Evolutionary conservation across 1,140 invertebrate genomes (phyloP).

Genomic region (Rhopalosiphum maidis): DNA sequence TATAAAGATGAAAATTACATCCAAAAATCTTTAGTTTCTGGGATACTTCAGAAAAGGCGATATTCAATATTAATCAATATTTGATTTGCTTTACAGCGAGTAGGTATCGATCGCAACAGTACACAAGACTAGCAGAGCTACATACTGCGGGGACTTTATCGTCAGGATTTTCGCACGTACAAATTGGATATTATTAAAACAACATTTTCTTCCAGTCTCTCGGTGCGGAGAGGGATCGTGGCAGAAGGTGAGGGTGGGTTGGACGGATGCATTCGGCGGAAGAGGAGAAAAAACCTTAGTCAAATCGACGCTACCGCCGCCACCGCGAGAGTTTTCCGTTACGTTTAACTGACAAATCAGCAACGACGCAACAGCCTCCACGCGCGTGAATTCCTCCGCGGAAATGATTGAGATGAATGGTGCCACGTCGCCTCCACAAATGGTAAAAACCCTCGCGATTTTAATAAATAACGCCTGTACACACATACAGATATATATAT

Average conservation of each 20-base stretch:
- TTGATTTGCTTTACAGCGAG: background rate
- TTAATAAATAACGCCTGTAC: slow-evolving; percentile 37
- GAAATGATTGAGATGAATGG: slow-evolving; percentile 57
- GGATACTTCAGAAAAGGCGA: too few species aligned
- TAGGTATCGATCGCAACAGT: background rate
- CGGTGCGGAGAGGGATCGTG: background rate
- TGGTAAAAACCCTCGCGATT: slow-evolving; percentile 39
- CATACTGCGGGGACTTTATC: background rate
- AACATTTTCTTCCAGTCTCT: slow-evolving; percentile 4
- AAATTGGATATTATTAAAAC: slow-evolving; percentile 48
- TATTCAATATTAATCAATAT: background rate
- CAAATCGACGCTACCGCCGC: slow-evolving; percentile 19
- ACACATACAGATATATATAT: background rate
- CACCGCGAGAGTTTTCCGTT: slow-evolving; percentile 42
- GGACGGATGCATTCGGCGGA: background rate
- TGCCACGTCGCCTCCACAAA: slow-evolving; percentile 52
- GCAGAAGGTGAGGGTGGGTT: background rate
- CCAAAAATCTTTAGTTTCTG: background rate
- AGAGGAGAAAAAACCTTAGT: background rate
- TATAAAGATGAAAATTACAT: background rate
- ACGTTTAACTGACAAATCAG: slow-evolving; percentile 56
- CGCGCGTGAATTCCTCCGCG: slow-evolving; percentile 36
- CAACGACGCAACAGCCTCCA: background rate
- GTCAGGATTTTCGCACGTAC: background rate
- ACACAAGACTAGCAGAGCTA: background rate